These are phyloP conservation scores for Aythya baeri DNA, from an alignment of 2,113 vertebrate species.

Conservation along the genomic window DNA sequence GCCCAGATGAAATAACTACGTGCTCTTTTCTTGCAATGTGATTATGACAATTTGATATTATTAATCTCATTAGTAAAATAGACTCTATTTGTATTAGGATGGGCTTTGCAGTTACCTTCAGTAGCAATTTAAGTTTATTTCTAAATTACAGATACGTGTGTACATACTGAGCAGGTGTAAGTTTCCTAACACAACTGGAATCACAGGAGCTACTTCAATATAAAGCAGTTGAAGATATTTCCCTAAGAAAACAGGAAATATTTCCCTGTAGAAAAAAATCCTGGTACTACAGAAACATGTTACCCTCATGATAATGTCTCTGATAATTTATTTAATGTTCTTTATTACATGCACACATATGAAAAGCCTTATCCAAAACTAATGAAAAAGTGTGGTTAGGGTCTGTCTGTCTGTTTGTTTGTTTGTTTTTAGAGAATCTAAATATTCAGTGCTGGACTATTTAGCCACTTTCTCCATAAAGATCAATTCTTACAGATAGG, in stretches of 20 bases:
- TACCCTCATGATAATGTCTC: neutral
- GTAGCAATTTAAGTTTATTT: neutral
- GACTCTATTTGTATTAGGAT: neutral
- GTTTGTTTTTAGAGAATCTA: neutral
- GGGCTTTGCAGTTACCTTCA: neutral
- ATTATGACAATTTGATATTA: neutral
- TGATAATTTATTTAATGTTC: neutral
- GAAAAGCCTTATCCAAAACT: neutral
- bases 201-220: neutral
- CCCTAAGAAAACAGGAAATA: neutral
- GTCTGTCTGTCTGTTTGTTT: neutral
- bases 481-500: neutral
- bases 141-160: neutral
- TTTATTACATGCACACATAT: neutral
- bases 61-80: neutral
- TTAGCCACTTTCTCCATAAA: neutral
- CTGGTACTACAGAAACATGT: neutral
- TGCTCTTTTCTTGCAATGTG: neutral
- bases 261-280: neutral
- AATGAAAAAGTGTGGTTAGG: neutral
- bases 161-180: neutral
- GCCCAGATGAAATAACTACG: neutral
- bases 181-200: neutral
- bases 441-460: neutral
- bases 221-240: neutral